These are phyloP conservation scores for Coelopa frigida DNA, from an alignment of 1,140 invertebrate genomes.

Conservation along the genomic window DNA sequence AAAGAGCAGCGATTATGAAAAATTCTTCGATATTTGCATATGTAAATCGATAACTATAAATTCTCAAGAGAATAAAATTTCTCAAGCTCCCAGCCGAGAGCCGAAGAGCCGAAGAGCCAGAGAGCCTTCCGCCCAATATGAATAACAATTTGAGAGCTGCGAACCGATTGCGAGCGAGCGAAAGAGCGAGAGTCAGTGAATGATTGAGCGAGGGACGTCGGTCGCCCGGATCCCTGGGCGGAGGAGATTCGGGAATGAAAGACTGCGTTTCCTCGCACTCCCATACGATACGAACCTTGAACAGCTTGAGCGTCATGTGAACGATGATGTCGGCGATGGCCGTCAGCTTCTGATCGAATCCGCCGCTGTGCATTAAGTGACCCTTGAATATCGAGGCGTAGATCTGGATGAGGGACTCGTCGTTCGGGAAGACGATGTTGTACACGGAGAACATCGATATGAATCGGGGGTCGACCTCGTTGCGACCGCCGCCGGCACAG, in stretches of 20 bases:
- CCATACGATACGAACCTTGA: constrained; percentile 64
- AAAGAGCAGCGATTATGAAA: constrained; percentile 40
- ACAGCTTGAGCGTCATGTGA: constrained; percentile 72
- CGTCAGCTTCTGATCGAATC: constrained; percentile 61
- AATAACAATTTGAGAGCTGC: too few species aligned
- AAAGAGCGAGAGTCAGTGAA: too few species aligned
- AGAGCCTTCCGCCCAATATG: too few species aligned
- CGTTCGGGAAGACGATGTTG: constrained; percentile 75
- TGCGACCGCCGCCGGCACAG: constrained; percentile 64
- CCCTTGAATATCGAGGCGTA: constrained; percentile 74
- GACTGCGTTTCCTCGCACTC: too few species aligned
- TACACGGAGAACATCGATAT: constrained; percentile 81
- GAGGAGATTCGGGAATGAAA: too few species aligned
- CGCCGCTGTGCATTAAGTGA: constrained; percentile 51
- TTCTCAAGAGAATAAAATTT: constrained; percentile 19
- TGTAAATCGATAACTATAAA: constrained; percentile 45
- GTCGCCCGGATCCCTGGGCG: too few species aligned
- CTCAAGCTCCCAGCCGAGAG: too few species aligned
- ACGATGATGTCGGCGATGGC: constrained; percentile 59
- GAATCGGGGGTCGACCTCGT: constrained; percentile 83
- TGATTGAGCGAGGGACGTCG: too few species aligned
- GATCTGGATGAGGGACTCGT: constrained; percentile 70
- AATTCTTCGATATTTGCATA: constrained; percentile 44
- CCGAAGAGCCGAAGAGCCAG: too few species aligned
- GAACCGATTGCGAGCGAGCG: too few species aligned